phyloP scores from a whole-genome alignment of 2,888 invertebrate genomes.

The Drosophila hamatofila region DNA sequence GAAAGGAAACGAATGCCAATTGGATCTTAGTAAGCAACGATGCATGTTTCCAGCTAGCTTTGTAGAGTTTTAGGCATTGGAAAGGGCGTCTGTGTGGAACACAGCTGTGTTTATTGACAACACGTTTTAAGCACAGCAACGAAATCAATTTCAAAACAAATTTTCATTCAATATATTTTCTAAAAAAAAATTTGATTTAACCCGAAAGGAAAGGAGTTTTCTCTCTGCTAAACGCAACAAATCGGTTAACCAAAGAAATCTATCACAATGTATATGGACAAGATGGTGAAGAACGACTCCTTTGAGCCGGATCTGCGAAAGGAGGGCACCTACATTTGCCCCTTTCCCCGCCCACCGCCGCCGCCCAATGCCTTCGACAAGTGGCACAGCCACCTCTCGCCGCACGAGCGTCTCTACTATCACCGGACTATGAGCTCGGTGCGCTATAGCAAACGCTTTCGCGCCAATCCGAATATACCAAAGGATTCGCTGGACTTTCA shows the following conservation, averaged over 20 bases:
- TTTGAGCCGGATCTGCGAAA: constrained; percentile 85
- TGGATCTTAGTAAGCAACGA: not conserved
- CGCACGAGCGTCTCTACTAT: constrained; percentile 86
- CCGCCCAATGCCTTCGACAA: constrained; percentile 56
- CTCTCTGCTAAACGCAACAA: constrained; percentile 1
- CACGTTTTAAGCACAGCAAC: constrained; percentile 41
- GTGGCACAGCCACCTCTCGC: constrained; percentile 83
- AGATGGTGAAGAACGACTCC: constrained; percentile 73
- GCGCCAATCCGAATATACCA: constrained; percentile 85
- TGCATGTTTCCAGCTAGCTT: not conserved
- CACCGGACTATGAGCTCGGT: constrained; percentile 87
- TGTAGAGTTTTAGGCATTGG: not conserved
- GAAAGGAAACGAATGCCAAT: constrained; percentile 15
- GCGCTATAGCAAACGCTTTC: constrained; percentile 85
- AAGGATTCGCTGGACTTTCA: constrained; percentile 90
- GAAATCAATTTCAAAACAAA: not conserved
- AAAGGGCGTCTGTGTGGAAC: not conserved
- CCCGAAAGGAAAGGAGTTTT: not conserved
- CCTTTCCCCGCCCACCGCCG: constrained; percentile 82
- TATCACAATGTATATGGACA: constrained; percentile 51
- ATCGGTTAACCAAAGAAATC: not conserved
- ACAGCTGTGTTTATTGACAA: constrained; percentile 47
- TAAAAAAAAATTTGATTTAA: constrained; percentile 3
- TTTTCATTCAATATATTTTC: constrained; percentile 12
- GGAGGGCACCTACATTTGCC: constrained; percentile 85